These are phyloP conservation scores for Stegodyphus mimosarum DNA, from an alignment of 1,140 invertebrate species.

Conservation along the genomic window DNA sequence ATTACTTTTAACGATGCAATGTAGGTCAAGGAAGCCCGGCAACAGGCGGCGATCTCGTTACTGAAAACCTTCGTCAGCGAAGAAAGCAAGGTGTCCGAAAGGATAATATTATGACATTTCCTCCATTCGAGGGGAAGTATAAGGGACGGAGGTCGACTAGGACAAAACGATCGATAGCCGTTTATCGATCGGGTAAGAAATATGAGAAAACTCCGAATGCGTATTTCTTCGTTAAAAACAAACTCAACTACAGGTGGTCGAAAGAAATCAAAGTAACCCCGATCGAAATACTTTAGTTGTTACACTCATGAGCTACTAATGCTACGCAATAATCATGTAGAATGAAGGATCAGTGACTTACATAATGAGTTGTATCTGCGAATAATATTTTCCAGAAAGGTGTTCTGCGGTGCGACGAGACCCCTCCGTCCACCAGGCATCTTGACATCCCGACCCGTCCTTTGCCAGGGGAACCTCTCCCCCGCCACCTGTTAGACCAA, in stretches of 20 bases:
- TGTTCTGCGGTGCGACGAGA: conserved; percentile 99
- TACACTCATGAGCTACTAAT: neutral
- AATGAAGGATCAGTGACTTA: conserved; percentile 75
- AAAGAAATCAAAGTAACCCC: neutral
- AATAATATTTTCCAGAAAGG: conserved; percentile 99
- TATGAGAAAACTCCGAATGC: neutral
- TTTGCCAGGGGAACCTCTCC: conserved; percentile 50
- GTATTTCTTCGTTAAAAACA: neutral
- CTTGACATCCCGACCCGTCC: conserved; percentile 68
- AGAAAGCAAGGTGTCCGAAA: conserved; percentile 8
- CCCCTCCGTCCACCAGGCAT: conserved; percentile 96
- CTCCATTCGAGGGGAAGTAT: neutral
- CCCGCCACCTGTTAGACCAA: conserved; percentile 45
- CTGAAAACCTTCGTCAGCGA: neutral
- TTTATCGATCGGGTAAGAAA: conserved; percentile 26
- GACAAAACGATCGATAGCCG: conserved; percentile 32
- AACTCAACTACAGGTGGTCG: conserved; percentile 39
- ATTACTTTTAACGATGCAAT: neutral
- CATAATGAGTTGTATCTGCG: conserved; percentile 96
- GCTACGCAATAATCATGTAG: neutral
- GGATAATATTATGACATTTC: conserved; percentile 4
- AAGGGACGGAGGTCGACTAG: conserved; percentile 23
- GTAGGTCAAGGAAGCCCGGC: conserved; percentile 40
- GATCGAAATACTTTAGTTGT: neutral
- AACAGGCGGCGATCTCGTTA: conserved; percentile 15